A percentile compares a stretch with the other conserved stretches of the same genome.
Conservation (phyloP, 2,113 vertebrate genomes). For the Tragelaphus scriptus region DNA sequence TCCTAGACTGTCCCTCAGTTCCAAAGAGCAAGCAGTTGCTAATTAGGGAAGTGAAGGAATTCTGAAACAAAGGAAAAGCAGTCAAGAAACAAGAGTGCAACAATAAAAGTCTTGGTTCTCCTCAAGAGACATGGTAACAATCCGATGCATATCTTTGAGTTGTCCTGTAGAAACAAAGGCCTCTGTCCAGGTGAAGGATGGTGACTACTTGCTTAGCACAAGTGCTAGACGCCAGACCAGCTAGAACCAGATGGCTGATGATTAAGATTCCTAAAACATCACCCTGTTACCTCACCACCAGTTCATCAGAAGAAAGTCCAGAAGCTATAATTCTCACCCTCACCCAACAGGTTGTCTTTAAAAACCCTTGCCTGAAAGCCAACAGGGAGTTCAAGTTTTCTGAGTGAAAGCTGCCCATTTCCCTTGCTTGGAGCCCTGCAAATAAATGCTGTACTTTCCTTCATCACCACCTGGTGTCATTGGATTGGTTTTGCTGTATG, state of each 20-base stretch:
- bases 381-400: not conserved
- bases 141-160: not conserved
- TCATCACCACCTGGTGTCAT: not conserved
- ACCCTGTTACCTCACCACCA: not conserved
- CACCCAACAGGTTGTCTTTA: not conserved
- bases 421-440: not conserved
- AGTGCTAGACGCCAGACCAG: not conserved
- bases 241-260: not conserved
- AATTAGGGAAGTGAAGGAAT: not conserved
- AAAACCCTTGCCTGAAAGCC: not conserved
- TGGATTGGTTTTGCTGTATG: not conserved
- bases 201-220: not conserved
- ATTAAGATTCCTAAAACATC: not conserved
- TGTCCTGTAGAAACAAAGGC: not conserved
- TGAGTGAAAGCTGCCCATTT: not conserved
- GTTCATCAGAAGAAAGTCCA: not conserved
- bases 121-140: not conserved
- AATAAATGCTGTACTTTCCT: not conserved
- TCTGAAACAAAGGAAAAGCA: not conserved
- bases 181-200: not conserved
- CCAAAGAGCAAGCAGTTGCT: not conserved
- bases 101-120: not conserved
- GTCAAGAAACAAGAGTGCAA: not conserved
- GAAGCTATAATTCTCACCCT: not conserved
- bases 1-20: not conserved